Conservation (phyloP, 1,140 invertebrate species). For the Sogatella furcifera region DNA sequence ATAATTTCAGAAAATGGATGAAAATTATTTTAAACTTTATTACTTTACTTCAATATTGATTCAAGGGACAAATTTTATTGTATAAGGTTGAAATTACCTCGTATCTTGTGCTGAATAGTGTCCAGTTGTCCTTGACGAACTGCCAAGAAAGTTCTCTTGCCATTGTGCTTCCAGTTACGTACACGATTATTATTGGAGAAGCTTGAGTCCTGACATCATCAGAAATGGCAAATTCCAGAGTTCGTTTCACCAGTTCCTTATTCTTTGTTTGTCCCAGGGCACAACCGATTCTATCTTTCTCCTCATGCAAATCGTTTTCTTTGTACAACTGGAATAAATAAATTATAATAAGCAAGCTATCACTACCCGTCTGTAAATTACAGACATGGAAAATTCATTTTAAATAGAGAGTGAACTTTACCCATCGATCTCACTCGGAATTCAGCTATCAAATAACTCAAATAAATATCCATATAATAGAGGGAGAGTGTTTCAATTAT, state of each 20-base stretch:
- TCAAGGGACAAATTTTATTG: too few relatives aligned
- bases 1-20: too few relatives aligned
- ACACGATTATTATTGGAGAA: constrained; percentile 76
- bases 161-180: constrained; percentile 56
- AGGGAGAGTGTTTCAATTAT: too few relatives aligned
- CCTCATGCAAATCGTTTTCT: constrained; percentile 79
- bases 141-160: constrained; percentile 81
- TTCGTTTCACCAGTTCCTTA: constrained; percentile 53
- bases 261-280: constrained; percentile 68
- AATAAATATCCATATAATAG: too few relatives aligned
- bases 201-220: constrained; percentile 87
- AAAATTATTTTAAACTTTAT: too few relatives aligned
- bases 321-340: constrained; percentile 53
- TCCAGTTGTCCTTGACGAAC: constrained; percentile 82
- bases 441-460: too few relatives aligned
- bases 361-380: too few relatives aligned
- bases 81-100: constrained; percentile 40
- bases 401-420: too few relatives aligned
- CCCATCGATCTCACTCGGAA: too few relatives aligned
- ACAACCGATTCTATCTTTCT: constrained; percentile 78
- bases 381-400: too few relatives aligned
- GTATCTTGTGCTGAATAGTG: constrained; percentile 61
- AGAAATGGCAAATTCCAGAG: constrained; percentile 83
- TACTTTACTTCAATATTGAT: too few relatives aligned
- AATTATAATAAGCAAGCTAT: too few relatives aligned